A percentile compares a stretch with the other conserved stretches of the same genome.
phyloP scores from a whole-genome alignment of 2,888 invertebrate genomes.

The Lepidochrysops patricia region DNA sequence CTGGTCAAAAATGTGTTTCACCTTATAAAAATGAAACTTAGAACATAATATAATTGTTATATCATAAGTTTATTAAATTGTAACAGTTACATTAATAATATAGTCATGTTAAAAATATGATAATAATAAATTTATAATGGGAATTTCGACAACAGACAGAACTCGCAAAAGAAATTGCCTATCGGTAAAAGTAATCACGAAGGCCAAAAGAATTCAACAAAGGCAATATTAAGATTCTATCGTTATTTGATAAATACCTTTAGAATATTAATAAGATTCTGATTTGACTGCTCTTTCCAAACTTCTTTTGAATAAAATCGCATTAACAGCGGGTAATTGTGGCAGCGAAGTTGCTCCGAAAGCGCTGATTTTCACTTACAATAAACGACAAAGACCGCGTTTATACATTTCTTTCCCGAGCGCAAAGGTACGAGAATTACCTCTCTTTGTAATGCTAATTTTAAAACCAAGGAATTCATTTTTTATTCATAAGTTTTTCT shows the following conservation, averaged over 20 bases:
- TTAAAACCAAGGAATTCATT: conserved; percentile 73
- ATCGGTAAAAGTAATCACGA: neutral
- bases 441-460: conserved; percentile 73
- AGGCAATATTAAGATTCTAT: conserved; percentile 1
- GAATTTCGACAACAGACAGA: too few relatives aligned
- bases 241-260: conserved; percentile 8
- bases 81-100: too few relatives aligned
- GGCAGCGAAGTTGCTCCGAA: conserved; percentile 28
- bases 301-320: conserved; percentile 17
- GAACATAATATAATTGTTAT: too few relatives aligned
- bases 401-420: conserved; percentile 62
- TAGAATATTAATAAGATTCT: conserved; percentile 6
- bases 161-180: neutral
- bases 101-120: too few relatives aligned
- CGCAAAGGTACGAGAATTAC: conserved; percentile 69
- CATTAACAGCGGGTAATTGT: conserved; percentile 17
- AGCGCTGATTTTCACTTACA: conserved; percentile 58
- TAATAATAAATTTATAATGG: too few relatives aligned
- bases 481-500: conserved; percentile 74
- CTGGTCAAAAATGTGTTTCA: too few relatives aligned
- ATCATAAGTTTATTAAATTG: too few relatives aligned
- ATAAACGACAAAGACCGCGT: conserved; percentile 57
- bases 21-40: too few relatives aligned
- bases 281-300: conserved; percentile 15
- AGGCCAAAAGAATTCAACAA: neutral